Conservation (phyloP, 2,888 invertebrate genomes). For the Agrotis puta region DNA sequence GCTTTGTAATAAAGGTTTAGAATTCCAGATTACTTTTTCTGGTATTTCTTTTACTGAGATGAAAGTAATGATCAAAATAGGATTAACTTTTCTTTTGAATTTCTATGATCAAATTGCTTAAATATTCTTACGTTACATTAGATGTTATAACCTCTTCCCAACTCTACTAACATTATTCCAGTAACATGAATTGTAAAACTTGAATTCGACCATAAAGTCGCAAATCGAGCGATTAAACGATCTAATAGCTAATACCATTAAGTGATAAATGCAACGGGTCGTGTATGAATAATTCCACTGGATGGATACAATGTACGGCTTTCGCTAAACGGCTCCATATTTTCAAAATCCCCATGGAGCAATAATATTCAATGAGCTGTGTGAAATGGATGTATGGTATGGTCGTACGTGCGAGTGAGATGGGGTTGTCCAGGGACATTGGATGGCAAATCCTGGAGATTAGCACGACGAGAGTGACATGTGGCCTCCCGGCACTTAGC, state of each 20-base stretch:
- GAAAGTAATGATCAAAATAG: background rate
- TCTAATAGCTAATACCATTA: constrained; percentile 90
- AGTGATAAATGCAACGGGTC: constrained; percentile 90
- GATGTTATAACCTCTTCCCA: background rate
- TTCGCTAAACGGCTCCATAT: constrained; percentile 91
- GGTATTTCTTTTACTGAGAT: background rate
- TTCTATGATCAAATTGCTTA: background rate
- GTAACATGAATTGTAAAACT: constrained; percentile 50
- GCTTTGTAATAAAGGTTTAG: constrained; percentile 8
- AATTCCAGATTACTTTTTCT: constrained; percentile 12
- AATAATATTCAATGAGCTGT: constrained; percentile 90
- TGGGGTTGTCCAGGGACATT: constrained; percentile 81
- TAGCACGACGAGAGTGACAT: constrained; percentile 90
- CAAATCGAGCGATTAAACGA: constrained; percentile 89
- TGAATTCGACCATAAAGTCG: constrained; percentile 82
- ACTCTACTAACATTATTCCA: constrained; percentile 19
- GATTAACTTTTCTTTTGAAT: background rate
- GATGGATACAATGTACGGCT: constrained; percentile 90
- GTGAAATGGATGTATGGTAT: constrained; percentile 83
- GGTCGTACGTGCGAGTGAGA: constrained; percentile 76
- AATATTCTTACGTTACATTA: background rate
- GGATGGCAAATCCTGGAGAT: constrained; percentile 90
- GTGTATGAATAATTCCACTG: constrained; percentile 89
- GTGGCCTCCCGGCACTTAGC: constrained; percentile 90
- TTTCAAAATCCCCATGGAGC: constrained; percentile 91